Percentiles rank a stretch among this genome's conserved stretches.
phyloP scores from a whole-genome alignment of 2,797 vertebrate species.

The Macropodus opercularis region DNA sequence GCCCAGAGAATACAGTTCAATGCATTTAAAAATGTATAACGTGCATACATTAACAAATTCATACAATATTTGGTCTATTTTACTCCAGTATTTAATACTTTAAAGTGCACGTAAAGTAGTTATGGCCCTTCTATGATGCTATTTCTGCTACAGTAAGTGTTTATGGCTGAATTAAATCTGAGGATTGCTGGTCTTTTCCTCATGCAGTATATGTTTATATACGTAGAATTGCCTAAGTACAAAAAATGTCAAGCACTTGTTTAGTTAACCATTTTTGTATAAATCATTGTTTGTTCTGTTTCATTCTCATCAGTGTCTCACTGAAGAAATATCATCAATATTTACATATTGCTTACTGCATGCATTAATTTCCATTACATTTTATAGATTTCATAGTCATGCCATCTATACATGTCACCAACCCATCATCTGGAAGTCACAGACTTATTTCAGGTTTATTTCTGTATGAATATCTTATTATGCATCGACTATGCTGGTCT shows the following conservation, averaged over 20 bases:
- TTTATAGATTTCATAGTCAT: conserved; percentile 46
- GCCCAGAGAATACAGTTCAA: neutral
- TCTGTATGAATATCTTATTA: conserved; percentile 40
- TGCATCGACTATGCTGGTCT: conserved; percentile 83
- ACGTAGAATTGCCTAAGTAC: conserved; percentile 42
- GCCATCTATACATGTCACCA: too few species aligned
- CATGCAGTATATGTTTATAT: conserved; percentile 34
- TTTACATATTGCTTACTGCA: conserved; percentile 42
- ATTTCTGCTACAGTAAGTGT: conserved; percentile 5
- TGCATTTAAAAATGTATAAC: neutral
- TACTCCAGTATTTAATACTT: neutral
- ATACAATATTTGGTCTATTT: neutral
- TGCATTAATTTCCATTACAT: conserved; percentile 62
- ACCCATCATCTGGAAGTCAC: conserved; percentile 26
- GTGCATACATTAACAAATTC: too few species aligned
- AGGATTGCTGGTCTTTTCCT: conserved; percentile 82
- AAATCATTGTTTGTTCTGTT: conserved; percentile 12
- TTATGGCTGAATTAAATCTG: conserved; percentile 29
- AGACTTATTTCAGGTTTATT: conserved; percentile 42
- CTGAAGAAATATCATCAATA: conserved; percentile 46
- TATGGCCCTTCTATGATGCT: conserved; percentile 1
- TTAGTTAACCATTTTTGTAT: conserved; percentile 17
- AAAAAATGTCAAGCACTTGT: conserved; percentile 57
- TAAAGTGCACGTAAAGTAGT: conserved; percentile 15
- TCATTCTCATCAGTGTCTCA: conserved; percentile 13